phyloP scores from a whole-genome alignment of 2,113 vertebrate species.

The Ophthalmolycus amberensis region DNA sequence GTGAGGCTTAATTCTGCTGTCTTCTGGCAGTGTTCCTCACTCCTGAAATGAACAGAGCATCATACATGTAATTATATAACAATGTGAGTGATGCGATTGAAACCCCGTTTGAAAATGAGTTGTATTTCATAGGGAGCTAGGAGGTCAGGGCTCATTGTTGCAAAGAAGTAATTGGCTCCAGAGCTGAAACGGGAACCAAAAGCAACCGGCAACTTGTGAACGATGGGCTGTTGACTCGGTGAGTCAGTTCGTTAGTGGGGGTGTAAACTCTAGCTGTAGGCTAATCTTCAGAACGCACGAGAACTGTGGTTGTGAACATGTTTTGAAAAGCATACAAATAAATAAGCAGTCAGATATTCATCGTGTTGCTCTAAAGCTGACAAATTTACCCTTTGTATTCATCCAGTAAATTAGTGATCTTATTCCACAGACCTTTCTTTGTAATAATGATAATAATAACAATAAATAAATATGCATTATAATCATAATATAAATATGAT shows the following conservation, averaged over 20 bases:
- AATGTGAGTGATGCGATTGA: neutral
- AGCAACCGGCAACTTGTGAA: no score
- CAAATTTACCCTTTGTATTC: neutral
- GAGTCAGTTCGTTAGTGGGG: slow-evolving; percentile 8
- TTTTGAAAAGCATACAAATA: no score
- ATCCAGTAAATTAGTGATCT: neutral
- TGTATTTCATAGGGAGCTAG: neutral
- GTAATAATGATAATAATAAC: neutral
- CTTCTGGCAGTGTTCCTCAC: neutral
- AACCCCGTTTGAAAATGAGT: neutral
- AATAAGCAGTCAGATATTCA: slow-evolving; percentile 4
- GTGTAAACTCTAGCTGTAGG: slow-evolving; percentile 39
- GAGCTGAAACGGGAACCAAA: no score
- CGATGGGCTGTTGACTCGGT: no score
- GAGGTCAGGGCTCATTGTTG: neutral
- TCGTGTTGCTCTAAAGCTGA: slow-evolving; percentile 12
- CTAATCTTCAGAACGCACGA: slow-evolving; percentile 21
- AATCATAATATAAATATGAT: no score
- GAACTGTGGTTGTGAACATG: slow-evolving; percentile 31
- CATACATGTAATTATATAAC: neutral
- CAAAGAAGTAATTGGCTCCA: slow-evolving; percentile 7
- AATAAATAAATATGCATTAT: no score
- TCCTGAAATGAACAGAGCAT: neutral
- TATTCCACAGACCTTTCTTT: neutral
- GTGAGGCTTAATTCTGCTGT: neutral